These are phyloP conservation scores for Sitta carolinensis DNA, from an alignment of 2,797 vertebrate species.

Conservation along the genomic window DNA sequence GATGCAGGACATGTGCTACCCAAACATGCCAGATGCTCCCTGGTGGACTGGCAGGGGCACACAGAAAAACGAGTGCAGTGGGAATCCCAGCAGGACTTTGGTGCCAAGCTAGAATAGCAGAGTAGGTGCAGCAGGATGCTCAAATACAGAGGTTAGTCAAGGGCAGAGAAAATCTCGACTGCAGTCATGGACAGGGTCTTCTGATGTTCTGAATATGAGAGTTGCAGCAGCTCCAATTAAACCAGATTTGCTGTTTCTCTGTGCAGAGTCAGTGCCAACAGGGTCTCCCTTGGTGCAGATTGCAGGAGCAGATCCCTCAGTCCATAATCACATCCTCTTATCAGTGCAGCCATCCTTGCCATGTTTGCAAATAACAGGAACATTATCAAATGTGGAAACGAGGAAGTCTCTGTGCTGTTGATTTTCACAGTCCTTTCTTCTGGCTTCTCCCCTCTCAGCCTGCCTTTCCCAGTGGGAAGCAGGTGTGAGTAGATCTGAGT, in stretches of 20 bases:
- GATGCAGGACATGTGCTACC: not conserved
- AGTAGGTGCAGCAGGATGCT: not conserved
- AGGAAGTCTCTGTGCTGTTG: not conserved
- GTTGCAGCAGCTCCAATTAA: not conserved
- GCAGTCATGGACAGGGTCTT: not conserved
- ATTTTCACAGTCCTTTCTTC: not conserved
- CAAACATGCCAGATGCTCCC: not conserved
- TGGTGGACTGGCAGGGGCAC: not conserved
- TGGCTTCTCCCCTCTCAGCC: not conserved
- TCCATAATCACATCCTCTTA: not conserved
- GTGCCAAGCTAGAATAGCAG: not conserved
- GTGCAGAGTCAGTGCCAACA: not conserved
- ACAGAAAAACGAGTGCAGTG: not conserved
- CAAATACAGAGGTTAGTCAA: not conserved
- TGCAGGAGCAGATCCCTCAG: not conserved
- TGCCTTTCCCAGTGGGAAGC: not conserved
- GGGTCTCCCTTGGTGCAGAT: not conserved
- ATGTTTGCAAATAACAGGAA: not conserved
- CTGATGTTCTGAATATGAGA: not conserved
- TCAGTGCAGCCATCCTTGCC: not conserved
- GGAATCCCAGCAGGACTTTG: not conserved
- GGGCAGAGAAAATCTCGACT: not conserved
- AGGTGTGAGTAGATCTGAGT: not conserved
- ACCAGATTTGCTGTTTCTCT: not conserved
- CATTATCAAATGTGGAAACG: not conserved